phyloP scores from a whole-genome alignment of 2,797 vertebrate genomes.

The Phrynocephalus vlangalii region DNA sequence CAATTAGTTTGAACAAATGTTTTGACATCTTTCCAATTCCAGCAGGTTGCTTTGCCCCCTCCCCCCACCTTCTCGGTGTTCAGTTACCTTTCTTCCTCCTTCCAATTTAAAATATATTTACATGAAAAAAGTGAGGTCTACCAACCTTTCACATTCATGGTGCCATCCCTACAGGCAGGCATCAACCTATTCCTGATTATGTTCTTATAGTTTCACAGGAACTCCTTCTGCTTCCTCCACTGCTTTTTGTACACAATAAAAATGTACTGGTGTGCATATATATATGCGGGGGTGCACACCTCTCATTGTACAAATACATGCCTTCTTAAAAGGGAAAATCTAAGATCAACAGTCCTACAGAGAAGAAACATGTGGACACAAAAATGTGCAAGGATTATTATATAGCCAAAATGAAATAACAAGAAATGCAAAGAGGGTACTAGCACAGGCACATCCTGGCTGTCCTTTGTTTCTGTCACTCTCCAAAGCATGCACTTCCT shows the following conservation, averaged over 20 bases:
- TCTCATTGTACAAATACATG: not conserved
- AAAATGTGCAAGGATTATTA: not conserved
- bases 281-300: not conserved
- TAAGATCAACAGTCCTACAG: not conserved
- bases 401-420: not conserved
- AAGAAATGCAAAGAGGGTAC: not conserved
- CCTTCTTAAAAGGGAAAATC: not conserved
- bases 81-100: not conserved
- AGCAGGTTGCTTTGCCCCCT: not conserved
- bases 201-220: not conserved
- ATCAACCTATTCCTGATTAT: not conserved
- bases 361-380: not conserved
- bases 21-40: not conserved
- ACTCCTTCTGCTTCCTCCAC: not conserved
- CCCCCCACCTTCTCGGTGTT: not conserved
- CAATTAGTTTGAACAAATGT: not conserved
- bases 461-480: conserved; percentile 21
- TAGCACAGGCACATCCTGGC: not conserved
- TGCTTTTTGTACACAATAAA: not conserved
- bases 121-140: not conserved
- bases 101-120: not conserved
- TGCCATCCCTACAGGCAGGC: not conserved
- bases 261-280: not conserved
- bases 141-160: not conserved
- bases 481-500: not conserved